phyloP scores from a whole-genome alignment of 2,113 vertebrate genomes.

The Emydura subglobosa region DNA sequence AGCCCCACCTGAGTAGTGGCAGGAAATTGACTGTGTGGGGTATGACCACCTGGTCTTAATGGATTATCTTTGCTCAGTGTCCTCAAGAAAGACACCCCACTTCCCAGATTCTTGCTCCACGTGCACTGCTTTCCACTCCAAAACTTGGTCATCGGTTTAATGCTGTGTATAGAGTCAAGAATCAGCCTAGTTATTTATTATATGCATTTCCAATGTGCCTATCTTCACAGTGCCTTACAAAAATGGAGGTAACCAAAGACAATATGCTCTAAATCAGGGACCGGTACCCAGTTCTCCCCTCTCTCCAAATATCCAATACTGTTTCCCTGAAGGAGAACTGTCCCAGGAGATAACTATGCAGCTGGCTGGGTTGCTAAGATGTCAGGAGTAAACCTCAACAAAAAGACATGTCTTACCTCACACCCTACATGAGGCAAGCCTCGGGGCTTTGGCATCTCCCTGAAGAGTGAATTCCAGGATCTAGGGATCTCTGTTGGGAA shows the following conservation, averaged over 20 bases:
- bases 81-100: neutral
- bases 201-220: neutral
- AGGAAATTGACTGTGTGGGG: neutral
- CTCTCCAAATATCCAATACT: conserved; percentile 31
- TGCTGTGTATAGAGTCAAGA: neutral
- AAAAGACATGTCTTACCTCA: conserved; percentile 49
- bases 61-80: neutral
- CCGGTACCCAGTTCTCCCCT: conserved; percentile 31
- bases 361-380: conserved; percentile 45
- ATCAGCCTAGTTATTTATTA: neutral
- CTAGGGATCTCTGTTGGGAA: conserved; percentile 35
- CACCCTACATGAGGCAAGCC: conserved; percentile 35
- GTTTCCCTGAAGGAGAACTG: conserved; percentile 51
- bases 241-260: conserved; percentile 17
- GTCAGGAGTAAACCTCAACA: conserved; percentile 53
- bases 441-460: conserved; percentile 52
- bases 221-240: neutral
- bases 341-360: conserved; percentile 51
- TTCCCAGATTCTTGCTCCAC: accelerated
- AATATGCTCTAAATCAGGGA: conserved; percentile 20
- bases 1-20: neutral
- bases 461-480: conserved; percentile 44
- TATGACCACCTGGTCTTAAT: conserved; percentile 11
- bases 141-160: neutral
- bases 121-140: neutral